Evolutionary conservation across 2,113 vertebrate species (phyloP).

Genomic region (Hemicordylus capensis): DNA sequence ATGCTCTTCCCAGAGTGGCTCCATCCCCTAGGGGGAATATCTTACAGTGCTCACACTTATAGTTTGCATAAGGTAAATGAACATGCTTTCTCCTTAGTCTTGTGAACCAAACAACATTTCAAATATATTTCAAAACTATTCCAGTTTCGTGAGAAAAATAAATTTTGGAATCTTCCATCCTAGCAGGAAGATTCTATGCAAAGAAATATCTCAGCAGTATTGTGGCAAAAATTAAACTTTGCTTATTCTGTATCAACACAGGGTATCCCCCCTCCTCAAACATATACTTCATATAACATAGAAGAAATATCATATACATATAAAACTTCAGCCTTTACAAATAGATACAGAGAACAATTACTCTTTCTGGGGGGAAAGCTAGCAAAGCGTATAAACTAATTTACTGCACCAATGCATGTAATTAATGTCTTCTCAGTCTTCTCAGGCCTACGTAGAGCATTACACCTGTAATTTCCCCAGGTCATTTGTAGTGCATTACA

Average conservation of each 20-base stretch:
- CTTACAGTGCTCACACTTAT: no score
- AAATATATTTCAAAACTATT: not conserved
- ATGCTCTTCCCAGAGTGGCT: no score
- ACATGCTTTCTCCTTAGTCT: not conserved
- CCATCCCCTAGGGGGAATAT: no score
- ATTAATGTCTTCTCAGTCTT: slow-evolving; percentile 63
- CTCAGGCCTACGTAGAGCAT: slow-evolving; percentile 42
- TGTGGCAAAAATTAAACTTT: slow-evolving; percentile 3
- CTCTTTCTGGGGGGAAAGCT: slow-evolving; percentile 41
- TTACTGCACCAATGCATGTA: slow-evolving; percentile 62
- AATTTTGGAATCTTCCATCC: not conserved
- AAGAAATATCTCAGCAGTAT: not conserved
- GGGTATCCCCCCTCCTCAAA: not conserved
- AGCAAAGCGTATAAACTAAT: slow-evolving; percentile 67
- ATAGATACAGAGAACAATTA: slow-evolving; percentile 33
- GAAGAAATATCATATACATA: slow-evolving; percentile 10
- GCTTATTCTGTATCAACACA: not conserved
- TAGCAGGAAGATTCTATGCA: not conserved
- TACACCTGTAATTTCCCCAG: slow-evolving; percentile 62
- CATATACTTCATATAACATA: not conserved
- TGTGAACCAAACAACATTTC: not conserved
- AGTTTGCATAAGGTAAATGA: not conserved
- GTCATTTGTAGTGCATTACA: slow-evolving; percentile 32
- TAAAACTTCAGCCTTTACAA: slow-evolving; percentile 34
- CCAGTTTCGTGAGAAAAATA: not conserved